These are phyloP conservation scores for Hippocampus comes DNA, from an alignment of 2,113 vertebrate genomes.

Conservation along the genomic window DNA sequence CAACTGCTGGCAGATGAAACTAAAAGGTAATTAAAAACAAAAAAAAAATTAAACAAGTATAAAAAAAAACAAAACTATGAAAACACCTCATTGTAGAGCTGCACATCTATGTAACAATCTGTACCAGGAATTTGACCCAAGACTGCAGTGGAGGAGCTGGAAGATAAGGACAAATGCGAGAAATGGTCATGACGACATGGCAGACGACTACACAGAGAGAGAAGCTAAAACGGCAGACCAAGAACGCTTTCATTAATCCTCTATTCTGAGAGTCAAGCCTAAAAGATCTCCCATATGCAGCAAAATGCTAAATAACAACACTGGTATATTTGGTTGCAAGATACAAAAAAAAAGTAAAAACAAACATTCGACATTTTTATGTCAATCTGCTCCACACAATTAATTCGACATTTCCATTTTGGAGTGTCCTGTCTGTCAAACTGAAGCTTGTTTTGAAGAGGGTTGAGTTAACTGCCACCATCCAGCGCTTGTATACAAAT, in stretches of 20 bases:
- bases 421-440: no score
- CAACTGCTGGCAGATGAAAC: not conserved
- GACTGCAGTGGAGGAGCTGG: conserved; percentile 75
- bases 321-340: no score
- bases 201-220: not conserved
- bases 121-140: conserved; percentile 79
- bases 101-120: conserved; percentile 78
- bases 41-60: no score
- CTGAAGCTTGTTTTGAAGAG: no score
- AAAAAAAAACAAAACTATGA: not conserved
- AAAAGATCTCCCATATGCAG: no score
- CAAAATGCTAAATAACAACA: no score
- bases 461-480: no score
- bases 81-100: conserved; percentile 66
- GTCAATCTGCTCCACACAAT: no score
- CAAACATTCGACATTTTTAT: not conserved
- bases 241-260: not conserved
- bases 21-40: not conserved
- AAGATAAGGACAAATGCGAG: conserved; percentile 27
- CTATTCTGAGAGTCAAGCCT: not conserved
- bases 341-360: no score
- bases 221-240: not conserved
- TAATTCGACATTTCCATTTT: no score
- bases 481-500: no score
- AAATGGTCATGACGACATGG: not conserved